Base-by-base conservation (phyloP, 2,888 invertebrate species). In the Flabesymbios commensalis region DNA sequence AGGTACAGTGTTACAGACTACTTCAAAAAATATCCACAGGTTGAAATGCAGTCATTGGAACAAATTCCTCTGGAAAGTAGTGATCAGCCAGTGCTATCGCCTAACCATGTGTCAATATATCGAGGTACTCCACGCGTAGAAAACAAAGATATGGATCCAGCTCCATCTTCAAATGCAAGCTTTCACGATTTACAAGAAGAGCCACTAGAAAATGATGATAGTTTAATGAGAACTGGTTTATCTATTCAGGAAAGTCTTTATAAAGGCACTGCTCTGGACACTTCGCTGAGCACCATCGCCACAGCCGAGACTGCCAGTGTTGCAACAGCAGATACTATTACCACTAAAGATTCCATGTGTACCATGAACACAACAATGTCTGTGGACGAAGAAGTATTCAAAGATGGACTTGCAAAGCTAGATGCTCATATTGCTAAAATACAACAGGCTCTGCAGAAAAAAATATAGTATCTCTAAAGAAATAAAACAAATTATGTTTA, bases 371-470 rank as follows among this genome's bases (percentile, higher is more conserved):
- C 53, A 24, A 4, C 52, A 1, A 22, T 71, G 14, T 71, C 75
- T 19, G 67, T 73, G 4, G 75, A 76, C 61, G 77, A 78, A 22
- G 61, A 60, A 3, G 70, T 70, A 10, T 79, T 79, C 61, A 61
- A 73, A 52, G 72, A 72, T 41, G 78, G 77, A 0, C 72, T 79
- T 32, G 76, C 76, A 7, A 71, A 72, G 3, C 64, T 79, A 3
- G 78, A 78, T 66, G 75, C 72, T 14, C 77, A 77, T 59, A 79
- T 79, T 39, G 72, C 75, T 2, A 71, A 71, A 43, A 59, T 77
- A 3, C 76, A 77, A 55, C 62, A 69, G 48, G 72, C 75, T 22
- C 68, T 79, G 28, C 28, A 31, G 31, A n/a, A n/a, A n/a, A n/a
- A n/a, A n/a, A n/a, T n/a, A n/a, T n/a, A n/a, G n/a, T n/a, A n/a